Evolutionary conservation across 2,888 invertebrate species (phyloP), one percentile per base, ranked within the genome.

Genomic region (Limulus polyphemus): DNA sequence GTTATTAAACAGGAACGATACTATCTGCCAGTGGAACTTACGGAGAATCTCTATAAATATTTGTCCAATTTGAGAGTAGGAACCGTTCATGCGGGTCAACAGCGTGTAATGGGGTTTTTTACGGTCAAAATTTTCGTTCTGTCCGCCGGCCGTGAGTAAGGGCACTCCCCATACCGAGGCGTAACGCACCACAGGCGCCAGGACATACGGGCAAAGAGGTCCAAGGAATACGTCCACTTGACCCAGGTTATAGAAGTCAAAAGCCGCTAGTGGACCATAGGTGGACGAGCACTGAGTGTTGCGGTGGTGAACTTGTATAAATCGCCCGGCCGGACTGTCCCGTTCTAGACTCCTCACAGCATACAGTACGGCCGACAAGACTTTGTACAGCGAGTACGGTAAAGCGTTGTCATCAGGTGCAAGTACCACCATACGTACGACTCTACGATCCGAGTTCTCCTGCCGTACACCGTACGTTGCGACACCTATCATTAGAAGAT

Each of bases 141-240:
- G 85, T 5, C 86, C 90, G 0, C 87, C 87, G 0, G 89, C 84
- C 0, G 90, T 90, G 47, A 91, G 74, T 4, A 91, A 83, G 0
- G 91, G 91, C 56, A 90, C 84, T 12, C 83, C 81, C 90, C 87
- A 90, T 32, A 83, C 82, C 12, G 85, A 84, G 11, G 88, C 83
- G 74, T 87, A 88, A 55, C 89, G 81, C 11, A 88, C 84, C 13
- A 91, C 88, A 5, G 90, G 89, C 0, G 90, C 90, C 72, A 91
- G 82, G 13, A 88, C 88, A 77, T 91, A 91, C 73, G 88, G 87
- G 76, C 90, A 90, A 14, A 90, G 87, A 52, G 91, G 86, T 0
- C 91, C 91, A 73, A 91, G 82, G 73, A 91, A 87, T 11, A 86
- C 89, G 78, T 91, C 88, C 81, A 83, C 72, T 77, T 82, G 80